phyloP scores from a whole-genome alignment of 2,113 vertebrate species.

The Ceuthmochares aereus region DNA sequence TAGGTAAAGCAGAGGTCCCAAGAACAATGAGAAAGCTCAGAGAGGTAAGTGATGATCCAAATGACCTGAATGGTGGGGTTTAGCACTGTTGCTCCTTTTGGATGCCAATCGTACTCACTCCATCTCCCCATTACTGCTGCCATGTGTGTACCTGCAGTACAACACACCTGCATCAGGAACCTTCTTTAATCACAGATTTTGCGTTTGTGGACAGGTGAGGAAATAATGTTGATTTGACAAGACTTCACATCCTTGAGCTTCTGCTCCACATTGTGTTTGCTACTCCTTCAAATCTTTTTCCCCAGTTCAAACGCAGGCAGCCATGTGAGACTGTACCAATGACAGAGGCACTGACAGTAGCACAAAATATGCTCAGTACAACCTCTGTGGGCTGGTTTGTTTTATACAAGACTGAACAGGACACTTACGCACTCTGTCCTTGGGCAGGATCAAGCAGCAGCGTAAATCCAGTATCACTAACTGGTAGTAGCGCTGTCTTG shows the following conservation, averaged over 20 bases:
- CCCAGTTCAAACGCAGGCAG: not conserved
- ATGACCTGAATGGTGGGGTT: not conserved
- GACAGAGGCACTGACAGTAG: not conserved
- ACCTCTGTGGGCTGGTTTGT: not conserved
- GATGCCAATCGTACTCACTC: accelerated
- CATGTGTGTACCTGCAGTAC: not conserved
- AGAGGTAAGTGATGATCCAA: not conserved
- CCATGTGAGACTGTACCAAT: not conserved
- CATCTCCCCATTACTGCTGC: accelerated
- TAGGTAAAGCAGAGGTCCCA: not conserved
- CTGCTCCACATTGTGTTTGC: not conserved
- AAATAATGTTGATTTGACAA: not conserved
- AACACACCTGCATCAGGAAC: not conserved
- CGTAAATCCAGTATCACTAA: not conserved
- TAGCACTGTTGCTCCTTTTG: not conserved
- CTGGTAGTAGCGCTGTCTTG: not conserved
- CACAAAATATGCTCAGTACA: not conserved
- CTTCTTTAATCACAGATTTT: not conserved
- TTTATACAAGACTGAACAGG: not conserved
- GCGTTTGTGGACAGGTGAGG: not conserved
- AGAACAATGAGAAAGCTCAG: not conserved
- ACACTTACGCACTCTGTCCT: not conserved
- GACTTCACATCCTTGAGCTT: not conserved
- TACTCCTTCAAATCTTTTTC: not conserved
- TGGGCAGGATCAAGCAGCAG: not conserved